Evolutionary conservation across 1,140 invertebrate genomes (phyloP).

Genomic region (Caenorhabditis brenneri): DNA sequence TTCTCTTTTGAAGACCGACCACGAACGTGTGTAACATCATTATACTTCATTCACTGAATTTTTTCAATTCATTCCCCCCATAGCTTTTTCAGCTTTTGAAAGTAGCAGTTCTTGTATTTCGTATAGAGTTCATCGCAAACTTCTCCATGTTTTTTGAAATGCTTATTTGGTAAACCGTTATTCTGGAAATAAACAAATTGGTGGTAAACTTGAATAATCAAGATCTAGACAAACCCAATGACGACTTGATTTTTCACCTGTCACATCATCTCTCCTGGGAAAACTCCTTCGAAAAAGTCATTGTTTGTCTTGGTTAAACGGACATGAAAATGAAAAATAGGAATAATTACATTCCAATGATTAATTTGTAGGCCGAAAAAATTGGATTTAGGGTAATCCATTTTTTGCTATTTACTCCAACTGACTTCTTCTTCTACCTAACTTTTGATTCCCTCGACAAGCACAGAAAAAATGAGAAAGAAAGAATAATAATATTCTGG

Average conservation of each 20-base stretch:
- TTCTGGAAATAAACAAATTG: neutral
- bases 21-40: constrained; percentile 40
- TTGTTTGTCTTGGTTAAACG: neutral
- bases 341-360: neutral
- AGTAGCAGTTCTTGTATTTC: neutral
- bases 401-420: constrained; percentile 17
- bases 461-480: neutral
- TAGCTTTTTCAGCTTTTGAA: neutral
- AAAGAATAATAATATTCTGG: constrained; percentile 33
- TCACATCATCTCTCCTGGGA: neutral
- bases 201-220: neutral
- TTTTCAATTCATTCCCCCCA: neutral
- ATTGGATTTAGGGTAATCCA: constrained; percentile 13
- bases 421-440: neutral
- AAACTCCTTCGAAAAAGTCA: neutral
- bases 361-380: constrained; percentile 34
- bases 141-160: too few relatives aligned
- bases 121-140: neutral
- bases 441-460: constrained; percentile 17
- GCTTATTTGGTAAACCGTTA: neutral
- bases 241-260: neutral
- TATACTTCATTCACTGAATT: constrained; percentile 31
- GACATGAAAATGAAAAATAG: neutral
- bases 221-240: neutral
- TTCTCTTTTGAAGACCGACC: constrained; percentile 35